phyloP scores from a whole-genome alignment of 2,888 invertebrate species.

The Orthosia cruda region DNA sequence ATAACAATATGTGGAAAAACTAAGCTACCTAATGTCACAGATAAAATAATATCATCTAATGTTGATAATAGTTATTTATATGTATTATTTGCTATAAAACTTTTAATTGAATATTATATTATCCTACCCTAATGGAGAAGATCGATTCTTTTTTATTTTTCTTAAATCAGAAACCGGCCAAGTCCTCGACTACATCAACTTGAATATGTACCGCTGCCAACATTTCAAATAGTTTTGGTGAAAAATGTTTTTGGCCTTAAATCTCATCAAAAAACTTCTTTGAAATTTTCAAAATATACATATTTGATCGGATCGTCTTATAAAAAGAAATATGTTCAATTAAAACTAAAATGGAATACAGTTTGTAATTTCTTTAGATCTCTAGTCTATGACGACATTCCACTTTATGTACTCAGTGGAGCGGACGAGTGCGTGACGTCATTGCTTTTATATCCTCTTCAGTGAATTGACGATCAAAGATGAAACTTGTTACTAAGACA shows the following conservation, averaged over 20 bases:
- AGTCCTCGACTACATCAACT: neutral
- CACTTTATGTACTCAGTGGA: conserved; percentile 13
- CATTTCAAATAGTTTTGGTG: neutral
- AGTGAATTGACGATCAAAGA: conserved; percentile 3
- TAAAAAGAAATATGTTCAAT: neutral
- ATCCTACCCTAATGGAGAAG: conserved; percentile 23
- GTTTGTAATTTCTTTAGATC: conserved; percentile 1
- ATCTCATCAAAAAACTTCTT: neutral
- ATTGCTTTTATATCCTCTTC: conserved; percentile 9
- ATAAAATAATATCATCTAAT: too few relatives aligned
- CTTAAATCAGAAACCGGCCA: neutral
- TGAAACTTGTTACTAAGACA: neutral
- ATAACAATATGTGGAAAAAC: neutral
- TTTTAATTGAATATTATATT: neutral
- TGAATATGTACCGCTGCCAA: neutral
- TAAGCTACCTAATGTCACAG: too few relatives aligned
- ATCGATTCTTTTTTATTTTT: neutral
- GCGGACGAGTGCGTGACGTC: conserved; percentile 8
- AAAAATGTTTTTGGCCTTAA: neutral
- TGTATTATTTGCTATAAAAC: too few relatives aligned
- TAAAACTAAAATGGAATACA: neutral
- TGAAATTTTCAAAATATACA: neutral
- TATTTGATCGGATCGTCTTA: neutral
- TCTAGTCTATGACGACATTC: neutral
- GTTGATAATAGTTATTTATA: too few relatives aligned